phyloP scores from a whole-genome alignment of 2,797 vertebrate species.

The Pseudochirops cupreus region DNA sequence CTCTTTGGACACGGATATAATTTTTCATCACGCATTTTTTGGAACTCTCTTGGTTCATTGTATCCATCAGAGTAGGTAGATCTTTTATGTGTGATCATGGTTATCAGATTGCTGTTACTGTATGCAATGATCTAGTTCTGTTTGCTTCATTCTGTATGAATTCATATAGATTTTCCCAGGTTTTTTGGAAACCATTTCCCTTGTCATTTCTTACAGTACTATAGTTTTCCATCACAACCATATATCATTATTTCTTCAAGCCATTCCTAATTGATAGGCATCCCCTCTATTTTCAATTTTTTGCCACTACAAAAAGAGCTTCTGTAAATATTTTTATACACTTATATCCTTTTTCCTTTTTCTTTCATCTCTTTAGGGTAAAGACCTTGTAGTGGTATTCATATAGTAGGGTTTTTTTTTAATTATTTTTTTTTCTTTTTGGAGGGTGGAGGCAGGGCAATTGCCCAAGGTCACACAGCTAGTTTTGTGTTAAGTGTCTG shows the following conservation, averaged over 20 bases:
- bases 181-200: background rate
- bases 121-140: background rate
- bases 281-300: background rate
- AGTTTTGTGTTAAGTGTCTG: too few species aligned
- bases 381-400: background rate
- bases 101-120: too few species aligned
- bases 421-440: too few species aligned
- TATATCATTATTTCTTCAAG: background rate
- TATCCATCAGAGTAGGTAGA: background rate
- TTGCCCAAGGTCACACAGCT: too few species aligned
- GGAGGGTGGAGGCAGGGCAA: too few species aligned
- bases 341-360: background rate
- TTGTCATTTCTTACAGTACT: background rate
- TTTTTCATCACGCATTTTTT: background rate
- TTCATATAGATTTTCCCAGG: background rate
- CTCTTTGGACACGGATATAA: background rate
- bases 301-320: background rate
- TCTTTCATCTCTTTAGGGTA: background rate
- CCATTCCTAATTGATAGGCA: background rate
- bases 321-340: background rate
- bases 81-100: background rate
- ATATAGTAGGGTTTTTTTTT: background rate
- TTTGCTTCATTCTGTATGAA: background rate
- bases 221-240: background rate
- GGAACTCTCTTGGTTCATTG: background rate